Base-by-base conservation (phyloP, 2,888 invertebrate genomes). In the Cheilosia grossa region DNA sequence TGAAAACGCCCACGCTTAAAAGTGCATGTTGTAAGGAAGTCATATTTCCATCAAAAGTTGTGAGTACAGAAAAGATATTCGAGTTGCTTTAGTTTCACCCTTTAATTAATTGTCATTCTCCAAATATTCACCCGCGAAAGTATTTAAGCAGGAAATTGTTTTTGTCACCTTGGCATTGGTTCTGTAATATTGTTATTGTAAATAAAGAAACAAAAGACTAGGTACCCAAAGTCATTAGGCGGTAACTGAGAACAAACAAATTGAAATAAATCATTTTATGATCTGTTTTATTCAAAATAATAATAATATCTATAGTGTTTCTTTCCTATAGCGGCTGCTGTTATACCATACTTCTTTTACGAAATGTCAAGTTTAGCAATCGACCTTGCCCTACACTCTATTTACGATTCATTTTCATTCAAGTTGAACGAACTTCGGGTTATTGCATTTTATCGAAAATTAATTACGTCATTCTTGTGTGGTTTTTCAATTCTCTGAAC, bases 361-460 rank as follows among this genome's bases (percentile, higher is more conserved):
- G 5, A 24, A 13, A 51, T 21, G 51, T 75, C 75, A 81, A 81
- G 69, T 70, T 64, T 47, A 75, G 24, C 30, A 44, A 47, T 21
- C 27, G 17, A 42, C 58, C 56, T 58, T 74, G 63, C 27, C n/a
- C 54, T 42, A 54, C 21, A 40, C 27, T 63, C 40, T 44, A 51
- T 47, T 66, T 82, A 47, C 54, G 70, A 70, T 58, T 64, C 49
- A 21, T 44, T 73, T 73, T 70, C 40, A 37, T 59, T 66, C 9
- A 33, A 64, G 83, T 83, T 83, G 53, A 83, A 79, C 61, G 80
- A 83, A 83, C 83, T 64, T 64, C 3, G 17, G 37, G 17, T 30
- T 24, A 47, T 19, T 40, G 17, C 54, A 74, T 53, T 42, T 40
- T 77, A 58, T 44, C 54, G 49, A 69, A 69, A 79, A 51, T 47